Base-by-base conservation (phyloP, 2,888 invertebrate species). In the Eupithecia insigniata region DNA sequence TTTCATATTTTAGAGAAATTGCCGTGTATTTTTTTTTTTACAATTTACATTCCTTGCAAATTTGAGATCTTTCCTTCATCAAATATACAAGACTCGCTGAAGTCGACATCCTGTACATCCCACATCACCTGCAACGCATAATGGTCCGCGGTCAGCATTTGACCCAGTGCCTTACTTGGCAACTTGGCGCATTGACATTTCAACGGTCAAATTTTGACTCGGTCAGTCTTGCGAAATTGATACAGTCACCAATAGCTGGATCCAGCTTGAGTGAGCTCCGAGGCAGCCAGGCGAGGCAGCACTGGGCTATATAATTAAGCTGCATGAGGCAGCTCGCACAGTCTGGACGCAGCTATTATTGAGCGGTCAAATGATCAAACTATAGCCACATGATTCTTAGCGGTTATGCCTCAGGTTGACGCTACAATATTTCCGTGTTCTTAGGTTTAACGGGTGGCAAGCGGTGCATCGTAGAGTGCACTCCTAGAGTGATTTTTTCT, bases 131-230 rank as follows among this genome's bases (percentile, higher is more conserved):
- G 39, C 51, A 51, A 22, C 7, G n/a, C 18, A 32, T 62, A 66
- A 67, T 58, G 32, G 36, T 85, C 82, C 83, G 82, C 79, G 81
- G 81, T 85, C 86, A 85, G 87, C 84, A 83, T 87, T 83, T 89
- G 91, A 91, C 91, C 92, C 81, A 91, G 84, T 90, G 88, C 85
- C 87, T 81, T 71, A 75, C 69, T 74, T 75, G 73, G 75, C 64
- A 75, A 75, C 68, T 74, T 75, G 73, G 75, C 64, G 74, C 70
- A 66, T n/a, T 76, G 79, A 71, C 76, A 78, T 79, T 79, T 79
- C 58, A 60, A 55, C 67, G 73, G 69, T 72, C 71, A 74, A 76
- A 60, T 67, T 72, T 76, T 77, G 79, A 75, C 74, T 75, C 71
- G 75, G 58, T 67, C 70, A 69, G 58, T 69, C 70, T 77, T 76